phyloP scores from a whole-genome alignment of 1,140 invertebrate species.

The Papilio glaucus region DNA sequence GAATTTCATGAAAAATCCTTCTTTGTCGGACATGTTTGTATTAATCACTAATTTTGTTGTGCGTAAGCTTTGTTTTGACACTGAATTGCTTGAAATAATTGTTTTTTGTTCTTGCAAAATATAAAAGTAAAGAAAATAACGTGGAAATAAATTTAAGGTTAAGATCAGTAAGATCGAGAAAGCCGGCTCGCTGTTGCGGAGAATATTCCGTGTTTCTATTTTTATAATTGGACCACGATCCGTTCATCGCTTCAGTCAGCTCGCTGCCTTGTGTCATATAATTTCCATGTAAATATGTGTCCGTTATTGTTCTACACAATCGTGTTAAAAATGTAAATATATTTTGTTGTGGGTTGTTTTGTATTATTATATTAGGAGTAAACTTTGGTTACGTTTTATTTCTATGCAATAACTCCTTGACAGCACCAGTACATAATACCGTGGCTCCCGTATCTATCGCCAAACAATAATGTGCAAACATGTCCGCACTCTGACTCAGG shows the following conservation, averaged over 20 bases:
- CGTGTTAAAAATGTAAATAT: neutral
- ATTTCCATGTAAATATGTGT: conserved; percentile 27
- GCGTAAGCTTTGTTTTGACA: conserved; percentile 15
- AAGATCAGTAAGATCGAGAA: conserved; percentile 52
- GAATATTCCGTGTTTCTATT: conserved; percentile 67
- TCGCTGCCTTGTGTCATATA: conserved; percentile 34
- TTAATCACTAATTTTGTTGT: conserved; percentile 34
- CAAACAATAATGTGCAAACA: too few relatives aligned
- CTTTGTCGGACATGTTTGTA: conserved; percentile 63
- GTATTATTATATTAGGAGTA: too few relatives aligned
- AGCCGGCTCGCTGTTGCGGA: conserved; percentile 60
- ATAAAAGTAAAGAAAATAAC: conserved; percentile 21
- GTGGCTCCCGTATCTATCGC: too few relatives aligned
- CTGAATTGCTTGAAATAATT: neutral
- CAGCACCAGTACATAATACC: too few relatives aligned
- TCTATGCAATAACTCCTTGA: too few relatives aligned
- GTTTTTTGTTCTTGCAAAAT: neutral
- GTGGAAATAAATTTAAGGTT: conserved; percentile 54
- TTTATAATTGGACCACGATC: conserved; percentile 68
- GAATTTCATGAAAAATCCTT: conserved; percentile 75
- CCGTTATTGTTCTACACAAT: neutral
- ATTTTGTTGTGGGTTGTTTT: neutral
- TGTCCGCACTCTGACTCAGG: too few relatives aligned
- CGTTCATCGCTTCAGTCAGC: conserved; percentile 58
- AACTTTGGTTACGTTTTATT: too few relatives aligned